phyloP scores from a whole-genome alignment of 2,797 vertebrate genomes.

The Salarias fasciatus region DNA sequence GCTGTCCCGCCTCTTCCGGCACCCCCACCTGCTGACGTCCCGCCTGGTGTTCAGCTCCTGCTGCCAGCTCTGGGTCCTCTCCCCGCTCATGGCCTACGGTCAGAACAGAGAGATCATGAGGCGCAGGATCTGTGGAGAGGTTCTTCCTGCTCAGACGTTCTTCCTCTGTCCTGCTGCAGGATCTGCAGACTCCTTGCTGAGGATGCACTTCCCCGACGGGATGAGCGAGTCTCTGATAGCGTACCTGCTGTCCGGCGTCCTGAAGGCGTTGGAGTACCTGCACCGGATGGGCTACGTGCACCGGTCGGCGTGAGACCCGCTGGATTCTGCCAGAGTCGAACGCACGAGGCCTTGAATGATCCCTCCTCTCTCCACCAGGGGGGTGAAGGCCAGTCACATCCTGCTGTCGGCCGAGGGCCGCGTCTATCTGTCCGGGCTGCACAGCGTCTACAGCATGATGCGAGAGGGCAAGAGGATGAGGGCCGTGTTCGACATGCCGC shows the following conservation, averaged over 20 bases:
- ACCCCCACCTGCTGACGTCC: slow-evolving; percentile 92
- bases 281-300: slow-evolving; percentile 96
- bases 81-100: slow-evolving; percentile 97
- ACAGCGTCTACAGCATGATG: slow-evolving; percentile 94
- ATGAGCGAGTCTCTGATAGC: slow-evolving; percentile 97
- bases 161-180: slow-evolving; percentile 73
- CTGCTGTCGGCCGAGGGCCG: slow-evolving; percentile 93
- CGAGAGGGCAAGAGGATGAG: slow-evolving; percentile 89
- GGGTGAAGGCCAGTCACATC: slow-evolving; percentile 97
- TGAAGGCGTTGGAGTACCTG: slow-evolving; percentile 93
- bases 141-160: background rate
- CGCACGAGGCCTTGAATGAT: too few relatives aligned
- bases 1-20: slow-evolving; percentile 89
- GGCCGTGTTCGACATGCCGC: slow-evolving; percentile 93
- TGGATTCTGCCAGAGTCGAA: background rate
- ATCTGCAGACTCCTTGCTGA: slow-evolving; percentile 91
- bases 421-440: slow-evolving; percentile 94
- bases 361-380: too few relatives aligned
- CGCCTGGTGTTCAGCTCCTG: slow-evolving; percentile 93
- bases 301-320: slow-evolving; percentile 80
- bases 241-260: slow-evolving; percentile 91
- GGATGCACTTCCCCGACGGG: slow-evolving; percentile 93
- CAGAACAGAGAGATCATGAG: slow-evolving; percentile 53
- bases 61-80: slow-evolving; percentile 95
- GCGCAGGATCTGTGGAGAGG: background rate